Base-by-base conservation (phyloP, 2,113 vertebrate species). In the Lonchura striata region DNA sequence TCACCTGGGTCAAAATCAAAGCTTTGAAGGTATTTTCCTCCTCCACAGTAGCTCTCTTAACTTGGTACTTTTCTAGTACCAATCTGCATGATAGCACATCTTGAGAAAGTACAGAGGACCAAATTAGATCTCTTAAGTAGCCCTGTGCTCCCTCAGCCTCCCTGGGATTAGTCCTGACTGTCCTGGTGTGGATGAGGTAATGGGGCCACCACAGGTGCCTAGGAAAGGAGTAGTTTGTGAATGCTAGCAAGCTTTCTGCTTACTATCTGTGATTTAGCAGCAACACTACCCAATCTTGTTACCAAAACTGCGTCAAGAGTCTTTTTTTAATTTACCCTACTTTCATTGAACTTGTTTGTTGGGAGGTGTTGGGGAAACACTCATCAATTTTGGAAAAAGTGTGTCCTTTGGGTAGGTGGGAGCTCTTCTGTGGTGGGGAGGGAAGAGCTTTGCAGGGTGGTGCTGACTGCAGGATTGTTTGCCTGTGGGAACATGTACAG, bases 301-400 rank as follows among this genome's bases (percentile, higher is more conserved):
- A 86, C 52, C 68, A 80, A 82, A 90, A 72, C 71, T 75, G 28
- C 27, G 4, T 95, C 94, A 92, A 61, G 71, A 56, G 52, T 71
- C 77, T 86, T 82, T 95, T 96, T 95, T 87, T 1, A 85, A 60
- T 79, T 92, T 87, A 92, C 77, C 88, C 95, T 90, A 93, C 90
- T 95, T 96, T 41, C 65, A 64, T 28, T 88, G 84, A 71, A 74
- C 83, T 92, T 83, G 69, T 59, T 71, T 79, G 41, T 60, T 74
- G 83, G 72, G 80, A 86, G 86, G 77, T 86, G 95, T 78, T 88
- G 80, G 83, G 91, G 76, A 94, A 95, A 86, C 61, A 81, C 85
- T 90, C 37, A 53, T 47, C 76, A 71, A 13, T 31, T n/a, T 75
- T 71, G 88, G 47, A 79, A 88, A 81, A 78, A 74, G 11, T 0